Percentiles rank a stretch among this genome's conserved stretches.
These are phyloP conservation scores for Calephelis virginiensis DNA, from an alignment of 1,140 invertebrate genomes.

Conservation along the genomic window DNA sequence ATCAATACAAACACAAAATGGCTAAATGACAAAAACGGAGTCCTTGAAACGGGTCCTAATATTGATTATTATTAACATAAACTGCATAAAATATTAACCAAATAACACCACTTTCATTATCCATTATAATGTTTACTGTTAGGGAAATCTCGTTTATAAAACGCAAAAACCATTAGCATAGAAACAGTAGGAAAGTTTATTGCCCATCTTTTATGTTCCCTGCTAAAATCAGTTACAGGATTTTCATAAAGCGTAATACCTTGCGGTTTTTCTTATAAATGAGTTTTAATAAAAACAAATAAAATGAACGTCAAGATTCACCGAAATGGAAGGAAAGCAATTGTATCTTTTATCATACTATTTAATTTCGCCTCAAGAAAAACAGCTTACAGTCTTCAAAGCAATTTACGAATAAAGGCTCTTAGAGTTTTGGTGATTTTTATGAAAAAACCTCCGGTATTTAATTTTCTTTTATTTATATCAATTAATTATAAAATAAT, in stretches of 20 bases:
- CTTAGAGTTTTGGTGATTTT: constrained; percentile 6
- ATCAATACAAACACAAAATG: no score
- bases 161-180: constrained; percentile 21
- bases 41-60: no score
- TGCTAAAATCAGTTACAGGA: constrained; percentile 52
- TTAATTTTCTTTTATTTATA: constrained; percentile 1
- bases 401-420: constrained; percentile 8
- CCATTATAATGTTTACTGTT: not conserved
- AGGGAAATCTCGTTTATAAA: not conserved
- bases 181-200: constrained; percentile 45
- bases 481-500: not conserved
- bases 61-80: no score
- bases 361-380: constrained; percentile 57
- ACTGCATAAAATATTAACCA: no score
- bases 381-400: constrained; percentile 6
- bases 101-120: not conserved
- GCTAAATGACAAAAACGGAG: no score
- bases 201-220: constrained; percentile 47
- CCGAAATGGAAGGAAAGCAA: constrained; percentile 61
- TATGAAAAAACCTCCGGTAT: not conserved
- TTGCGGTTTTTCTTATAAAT: constrained; percentile 62
- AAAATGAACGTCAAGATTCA: constrained; percentile 56
- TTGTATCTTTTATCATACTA: constrained; percentile 68
- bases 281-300: constrained; percentile 65
- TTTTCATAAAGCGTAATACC: constrained; percentile 65